These are phyloP conservation scores for Cactoblastis cactorum DNA, from an alignment of 2,888 invertebrate genomes.

Conservation along the genomic window DNA sequence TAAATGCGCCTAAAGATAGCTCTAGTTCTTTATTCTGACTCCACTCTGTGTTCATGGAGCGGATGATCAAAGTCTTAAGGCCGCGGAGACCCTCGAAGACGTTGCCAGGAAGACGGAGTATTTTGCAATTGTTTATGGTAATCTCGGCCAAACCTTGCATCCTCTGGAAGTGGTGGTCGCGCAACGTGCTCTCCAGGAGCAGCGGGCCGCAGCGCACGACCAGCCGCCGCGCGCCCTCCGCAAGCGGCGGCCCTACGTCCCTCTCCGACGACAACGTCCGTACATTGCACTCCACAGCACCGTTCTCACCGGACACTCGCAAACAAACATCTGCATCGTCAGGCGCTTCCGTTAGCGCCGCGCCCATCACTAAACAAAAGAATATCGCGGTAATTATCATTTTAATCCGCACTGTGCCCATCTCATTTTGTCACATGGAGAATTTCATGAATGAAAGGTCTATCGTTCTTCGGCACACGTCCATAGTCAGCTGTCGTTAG, in stretches of 20 bases:
- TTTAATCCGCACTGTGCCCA: constrained; percentile 74
- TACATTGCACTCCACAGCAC: constrained; percentile 81
- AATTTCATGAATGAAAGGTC: constrained; percentile 55
- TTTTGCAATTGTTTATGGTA: constrained; percentile 87
- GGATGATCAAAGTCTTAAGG: constrained; percentile 87
- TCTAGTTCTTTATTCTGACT: constrained; percentile 84
- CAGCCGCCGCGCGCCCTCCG: constrained; percentile 86
- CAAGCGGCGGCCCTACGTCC: constrained; percentile 81
- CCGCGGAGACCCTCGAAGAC: constrained; percentile 90
- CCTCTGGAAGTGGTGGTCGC: constrained; percentile 85
- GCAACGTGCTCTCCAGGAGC: constrained; percentile 84
- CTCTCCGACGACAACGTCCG: constrained; percentile 85
- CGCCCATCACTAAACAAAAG: constrained; percentile 77
- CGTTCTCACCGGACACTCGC: constrained; percentile 62
- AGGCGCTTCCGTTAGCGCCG: constrained; percentile 74
- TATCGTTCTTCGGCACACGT: constrained; percentile 48
- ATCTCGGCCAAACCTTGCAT: constrained; percentile 89
- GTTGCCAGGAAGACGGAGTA: constrained; percentile 86
- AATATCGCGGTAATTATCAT: constrained; percentile 75
- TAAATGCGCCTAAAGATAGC: constrained; percentile 84
- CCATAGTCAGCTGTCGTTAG: constrained; percentile 58
- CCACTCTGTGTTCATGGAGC: constrained; percentile 90
- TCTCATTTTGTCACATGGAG: constrained; percentile 71
- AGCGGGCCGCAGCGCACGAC: constrained; percentile 84
- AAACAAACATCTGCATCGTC: constrained; percentile 66